Percentiles rank a stretch among this genome's conserved stretches.
Conservation (phyloP, 2,797 vertebrate species). For the Alcedo atthis region DNA sequence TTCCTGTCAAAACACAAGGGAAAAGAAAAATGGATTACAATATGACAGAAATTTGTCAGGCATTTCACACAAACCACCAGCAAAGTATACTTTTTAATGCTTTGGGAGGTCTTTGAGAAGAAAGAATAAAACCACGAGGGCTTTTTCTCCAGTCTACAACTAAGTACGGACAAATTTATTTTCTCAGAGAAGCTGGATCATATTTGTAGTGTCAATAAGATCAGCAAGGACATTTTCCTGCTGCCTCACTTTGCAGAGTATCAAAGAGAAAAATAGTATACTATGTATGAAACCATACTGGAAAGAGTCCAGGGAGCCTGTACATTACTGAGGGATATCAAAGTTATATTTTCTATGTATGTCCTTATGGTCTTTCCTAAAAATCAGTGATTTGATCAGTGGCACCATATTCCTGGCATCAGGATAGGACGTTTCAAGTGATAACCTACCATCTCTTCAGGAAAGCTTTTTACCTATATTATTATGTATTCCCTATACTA, state of each 20-base stretch:
- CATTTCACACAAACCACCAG: background rate
- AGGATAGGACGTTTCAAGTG: background rate
- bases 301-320: background rate
- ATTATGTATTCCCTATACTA: background rate
- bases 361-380: background rate
- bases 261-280: background rate
- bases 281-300: background rate
- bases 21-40: background rate
- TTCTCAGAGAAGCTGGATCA: background rate
- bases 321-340: background rate
- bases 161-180: background rate
- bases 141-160: background rate
- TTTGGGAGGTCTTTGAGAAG: background rate
- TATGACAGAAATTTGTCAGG: background rate
- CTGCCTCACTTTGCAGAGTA: slow-evolving; percentile 8
- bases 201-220: slow-evolving; percentile 36
- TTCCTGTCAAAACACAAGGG: background rate
- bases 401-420: background rate
- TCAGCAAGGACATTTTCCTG: background rate
- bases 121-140: background rate
- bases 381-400: background rate
- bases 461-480: background rate
- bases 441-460: background rate
- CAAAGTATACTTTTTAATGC: background rate
- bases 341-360: background rate